Conservation (phyloP, 1,140 invertebrate species). For the Paramacrobiotus metropolitanus region DNA sequence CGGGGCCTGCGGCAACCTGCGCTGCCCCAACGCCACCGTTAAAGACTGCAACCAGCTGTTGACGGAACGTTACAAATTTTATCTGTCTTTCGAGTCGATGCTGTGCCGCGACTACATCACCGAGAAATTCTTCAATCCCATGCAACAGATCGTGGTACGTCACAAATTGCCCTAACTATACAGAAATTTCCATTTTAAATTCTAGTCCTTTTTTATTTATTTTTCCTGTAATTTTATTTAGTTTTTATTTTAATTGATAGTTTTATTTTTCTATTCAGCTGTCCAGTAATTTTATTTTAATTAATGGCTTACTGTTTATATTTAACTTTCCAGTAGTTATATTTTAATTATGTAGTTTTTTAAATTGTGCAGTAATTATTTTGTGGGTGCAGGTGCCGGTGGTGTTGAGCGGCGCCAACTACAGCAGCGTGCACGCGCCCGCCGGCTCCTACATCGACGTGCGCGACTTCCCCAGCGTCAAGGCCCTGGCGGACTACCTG, state of each 20-base stretch:
- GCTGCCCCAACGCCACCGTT: slow-evolving; percentile 13
- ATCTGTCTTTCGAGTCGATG: slow-evolving; percentile 26
- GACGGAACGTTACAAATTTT: slow-evolving; percentile 18
- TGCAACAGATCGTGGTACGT: slow-evolving; percentile 17
- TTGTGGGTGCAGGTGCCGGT: too few species aligned
- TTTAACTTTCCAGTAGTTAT: too few species aligned
- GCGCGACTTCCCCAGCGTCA: slow-evolving; percentile 15
- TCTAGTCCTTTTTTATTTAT: too few species aligned
- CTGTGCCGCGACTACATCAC: slow-evolving; percentile 26
- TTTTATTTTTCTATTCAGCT: too few species aligned
- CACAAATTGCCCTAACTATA: too few species aligned
- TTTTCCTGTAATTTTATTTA: too few species aligned
- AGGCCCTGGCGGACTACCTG: slow-evolving; percentile 21
- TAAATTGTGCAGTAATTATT: too few species aligned
- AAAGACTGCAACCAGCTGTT: slow-evolving; percentile 14
- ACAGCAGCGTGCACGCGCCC: slow-evolving; percentile 20
- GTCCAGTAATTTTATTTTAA: too few species aligned
- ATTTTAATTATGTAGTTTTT: too few species aligned
- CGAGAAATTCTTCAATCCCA: slow-evolving; percentile 21
- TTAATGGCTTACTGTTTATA: too few species aligned
- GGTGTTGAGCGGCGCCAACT: slow-evolving; percentile 21
- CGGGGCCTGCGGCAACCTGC: slow-evolving; percentile 17
- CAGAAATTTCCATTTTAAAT: too few species aligned
- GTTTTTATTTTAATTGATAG: too few species aligned
- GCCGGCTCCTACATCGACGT: slow-evolving; percentile 21